phyloP scores from a whole-genome alignment of 2,888 invertebrate genomes.

The Drosophila vallismaia region DNA sequence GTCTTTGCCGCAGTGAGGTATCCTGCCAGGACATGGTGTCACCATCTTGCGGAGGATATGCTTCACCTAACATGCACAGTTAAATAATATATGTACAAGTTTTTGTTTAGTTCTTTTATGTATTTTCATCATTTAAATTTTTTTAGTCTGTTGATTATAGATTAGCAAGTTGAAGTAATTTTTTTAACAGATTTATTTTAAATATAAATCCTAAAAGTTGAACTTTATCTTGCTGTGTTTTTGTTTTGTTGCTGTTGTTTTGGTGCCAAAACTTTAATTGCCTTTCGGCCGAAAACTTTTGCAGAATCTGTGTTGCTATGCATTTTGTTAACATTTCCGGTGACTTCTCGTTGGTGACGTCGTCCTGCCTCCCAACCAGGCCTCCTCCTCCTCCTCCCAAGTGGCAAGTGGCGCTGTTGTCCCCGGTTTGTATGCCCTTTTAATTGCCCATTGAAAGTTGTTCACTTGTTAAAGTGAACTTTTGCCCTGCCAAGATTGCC shows the following conservation, averaged over 20 bases:
- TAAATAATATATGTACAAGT: not conserved
- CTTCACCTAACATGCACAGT: conserved; percentile 7
- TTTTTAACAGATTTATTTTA: not conserved
- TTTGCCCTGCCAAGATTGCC: conserved; percentile 53
- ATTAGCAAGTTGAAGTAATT: not conserved
- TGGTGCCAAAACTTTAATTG: conserved; percentile 70
- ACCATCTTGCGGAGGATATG: conserved; percentile 17
- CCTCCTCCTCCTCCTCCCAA: not conserved
- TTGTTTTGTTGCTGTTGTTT: conserved; percentile 22
- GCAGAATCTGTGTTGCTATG: conserved; percentile 61
- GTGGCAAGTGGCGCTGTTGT: conserved; percentile 29
- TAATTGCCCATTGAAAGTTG: conserved; percentile 79
- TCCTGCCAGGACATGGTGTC: conserved; percentile 4
- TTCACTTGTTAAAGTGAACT: conserved; percentile 78
- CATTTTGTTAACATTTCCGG: conserved; percentile 87
- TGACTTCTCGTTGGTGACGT: conserved; percentile 73
- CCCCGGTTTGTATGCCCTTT: conserved; percentile 82
- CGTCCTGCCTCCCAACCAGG: conserved; percentile 10
- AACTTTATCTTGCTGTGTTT: conserved; percentile 1
- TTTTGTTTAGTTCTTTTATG: not conserved
- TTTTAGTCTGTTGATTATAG: not conserved
- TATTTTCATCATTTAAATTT: not conserved
- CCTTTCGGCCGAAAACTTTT: conserved; percentile 57
- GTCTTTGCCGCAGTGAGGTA: conserved; percentile 5
- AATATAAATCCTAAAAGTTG: not conserved